These are phyloP conservation scores for Eumerus sabulonum DNA, from an alignment of 2,888 invertebrate genomes.

Conservation along the genomic window DNA sequence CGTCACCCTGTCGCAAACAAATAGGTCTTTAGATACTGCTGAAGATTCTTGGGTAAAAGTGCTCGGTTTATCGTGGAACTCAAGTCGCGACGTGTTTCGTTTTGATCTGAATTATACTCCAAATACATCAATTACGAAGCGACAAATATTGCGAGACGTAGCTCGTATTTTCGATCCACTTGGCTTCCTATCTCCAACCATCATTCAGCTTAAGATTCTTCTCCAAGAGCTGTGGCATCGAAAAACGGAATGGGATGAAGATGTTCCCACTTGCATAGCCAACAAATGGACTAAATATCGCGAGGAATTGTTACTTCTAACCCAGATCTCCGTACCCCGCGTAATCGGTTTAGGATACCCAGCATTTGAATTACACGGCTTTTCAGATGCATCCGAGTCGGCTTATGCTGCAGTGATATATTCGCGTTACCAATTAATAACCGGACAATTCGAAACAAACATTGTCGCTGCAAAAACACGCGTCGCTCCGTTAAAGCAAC, in stretches of 20 bases:
- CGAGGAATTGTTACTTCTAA: neutral
- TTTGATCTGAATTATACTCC: neutral
- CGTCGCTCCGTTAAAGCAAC: too few species aligned
- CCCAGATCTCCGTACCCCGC: neutral
- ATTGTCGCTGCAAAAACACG: too few species aligned
- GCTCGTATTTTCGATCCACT: constrained; percentile 9
- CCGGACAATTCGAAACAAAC: too few species aligned
- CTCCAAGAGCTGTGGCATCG: constrained; percentile 8
- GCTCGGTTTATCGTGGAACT: constrained; percentile 22
- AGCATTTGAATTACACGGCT: neutral
- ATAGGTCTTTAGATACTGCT: neutral
- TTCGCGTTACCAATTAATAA: too few species aligned
- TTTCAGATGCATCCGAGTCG: neutral
- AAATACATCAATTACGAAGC: neutral
- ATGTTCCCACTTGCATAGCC: neutral
- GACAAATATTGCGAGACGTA: constrained; percentile 4
- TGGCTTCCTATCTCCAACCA: neutral
- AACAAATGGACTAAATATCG: neutral
- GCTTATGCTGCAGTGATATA: neutral
- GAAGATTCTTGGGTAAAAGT: constrained; percentile 25
- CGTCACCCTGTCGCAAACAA: neutral
- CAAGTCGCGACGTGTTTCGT: neutral
- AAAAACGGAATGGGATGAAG: neutral
- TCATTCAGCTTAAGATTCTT: constrained; percentile 6
- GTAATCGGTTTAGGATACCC: neutral